These are phyloP conservation scores for Lasiurus cinereus DNA, from an alignment of 2,113 vertebrate genomes.

Conservation along the genomic window DNA sequence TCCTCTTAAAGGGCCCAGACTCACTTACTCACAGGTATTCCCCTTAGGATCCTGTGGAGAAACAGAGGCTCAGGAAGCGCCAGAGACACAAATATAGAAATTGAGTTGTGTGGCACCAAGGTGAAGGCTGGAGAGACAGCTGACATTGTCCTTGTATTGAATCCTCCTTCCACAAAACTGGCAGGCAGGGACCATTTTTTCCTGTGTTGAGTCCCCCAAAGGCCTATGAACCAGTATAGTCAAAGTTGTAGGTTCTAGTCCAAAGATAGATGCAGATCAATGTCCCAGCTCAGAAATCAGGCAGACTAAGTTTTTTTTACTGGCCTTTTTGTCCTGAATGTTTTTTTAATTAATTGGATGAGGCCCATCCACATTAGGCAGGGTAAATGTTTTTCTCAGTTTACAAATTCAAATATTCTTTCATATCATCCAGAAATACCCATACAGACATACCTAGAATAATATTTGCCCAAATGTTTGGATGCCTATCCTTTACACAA, in stretches of 20 bases:
- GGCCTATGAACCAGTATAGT: not conserved
- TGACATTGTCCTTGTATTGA: not conserved
- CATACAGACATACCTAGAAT: not conserved
- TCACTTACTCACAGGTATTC: not conserved
- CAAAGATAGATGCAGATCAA: not conserved
- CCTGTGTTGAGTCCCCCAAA: not conserved
- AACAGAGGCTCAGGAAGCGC: not conserved
- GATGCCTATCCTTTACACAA: not conserved
- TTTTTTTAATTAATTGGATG: not conserved
- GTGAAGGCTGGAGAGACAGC: not conserved
- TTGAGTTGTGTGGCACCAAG: not conserved
- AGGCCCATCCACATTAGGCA: not conserved
- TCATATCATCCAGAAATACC: not conserved
- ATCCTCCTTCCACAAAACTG: not conserved
- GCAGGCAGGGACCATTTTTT: not conserved
- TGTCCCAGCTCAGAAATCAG: not conserved
- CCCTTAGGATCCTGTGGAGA: not conserved
- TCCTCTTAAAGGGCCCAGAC: not conserved
- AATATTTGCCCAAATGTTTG: not conserved
- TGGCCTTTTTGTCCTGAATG: not conserved
- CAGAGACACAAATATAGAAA: not conserved
- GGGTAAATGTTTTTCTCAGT: not conserved
- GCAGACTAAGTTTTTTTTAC: not conserved
- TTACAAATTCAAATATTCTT: not conserved
- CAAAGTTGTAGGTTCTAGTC: not conserved